A percentile compares a stretch with the other conserved stretches of the same genome.
phyloP scores from a whole-genome alignment of 53 echinoderm and acorn worm species.

The Paracentrotus lividus region DNA sequence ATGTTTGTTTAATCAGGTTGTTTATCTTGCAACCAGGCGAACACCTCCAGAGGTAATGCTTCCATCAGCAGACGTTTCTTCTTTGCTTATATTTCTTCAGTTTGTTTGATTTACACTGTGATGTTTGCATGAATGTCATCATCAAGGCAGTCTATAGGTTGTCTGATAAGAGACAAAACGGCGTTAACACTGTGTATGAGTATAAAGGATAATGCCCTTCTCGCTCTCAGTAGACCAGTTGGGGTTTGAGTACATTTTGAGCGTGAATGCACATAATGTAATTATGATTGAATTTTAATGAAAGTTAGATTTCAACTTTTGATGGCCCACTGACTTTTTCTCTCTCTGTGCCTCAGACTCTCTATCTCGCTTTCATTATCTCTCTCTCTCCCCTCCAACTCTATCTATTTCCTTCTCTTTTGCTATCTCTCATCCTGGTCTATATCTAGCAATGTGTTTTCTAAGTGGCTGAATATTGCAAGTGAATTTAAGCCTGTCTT shows the following conservation, averaged over 20 bases:
- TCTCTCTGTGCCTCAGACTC: neutral
- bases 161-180: neutral
- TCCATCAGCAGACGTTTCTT: neutral
- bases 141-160: neutral
- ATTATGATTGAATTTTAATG: slow-evolving; percentile 31
- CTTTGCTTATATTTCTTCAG: neutral
- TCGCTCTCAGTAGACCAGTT: too few species aligned
- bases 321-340: neutral
- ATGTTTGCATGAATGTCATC: neutral
- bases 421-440: neutral
- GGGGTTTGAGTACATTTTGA: neutral
- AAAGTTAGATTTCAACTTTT: neutral
- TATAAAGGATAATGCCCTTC: too few species aligned
- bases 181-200: too few species aligned
- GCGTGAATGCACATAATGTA: neutral
- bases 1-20: neutral
- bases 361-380: neutral
- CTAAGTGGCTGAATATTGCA: too few species aligned
- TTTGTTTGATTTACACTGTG: neutral
- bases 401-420: neutral
- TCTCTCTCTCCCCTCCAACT: neutral
- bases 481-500: neutral
- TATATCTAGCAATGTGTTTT: neutral
- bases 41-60: neutral
- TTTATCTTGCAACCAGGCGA: neutral